phyloP scores from a whole-genome alignment of 92 coral and sea anemone genomes.

The Plumapathes pennacea region DNA sequence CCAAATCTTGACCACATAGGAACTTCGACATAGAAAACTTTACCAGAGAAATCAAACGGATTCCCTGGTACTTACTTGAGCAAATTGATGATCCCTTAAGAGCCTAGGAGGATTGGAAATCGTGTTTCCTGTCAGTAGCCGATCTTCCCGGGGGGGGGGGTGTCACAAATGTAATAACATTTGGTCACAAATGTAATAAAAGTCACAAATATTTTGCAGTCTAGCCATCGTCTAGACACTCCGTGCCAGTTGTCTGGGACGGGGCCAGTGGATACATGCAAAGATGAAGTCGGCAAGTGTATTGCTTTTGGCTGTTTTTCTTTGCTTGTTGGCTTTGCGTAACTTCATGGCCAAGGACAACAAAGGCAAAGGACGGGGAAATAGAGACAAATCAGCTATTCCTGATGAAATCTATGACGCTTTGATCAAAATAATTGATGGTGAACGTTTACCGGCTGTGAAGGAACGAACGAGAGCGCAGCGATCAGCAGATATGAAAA shows the following conservation, averaged over 20 bases:
- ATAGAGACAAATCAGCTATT: conserved; percentile 37
- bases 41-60: conserved; percentile 7
- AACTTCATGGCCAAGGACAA: conserved; percentile 4
- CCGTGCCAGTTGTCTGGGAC: too few relatives aligned
- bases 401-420: conserved; percentile 31
- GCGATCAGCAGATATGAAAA: conserved; percentile 35
- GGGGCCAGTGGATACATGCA: conserved; percentile 5
- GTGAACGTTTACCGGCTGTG: conserved; percentile 28
- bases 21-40: conserved; percentile 5
- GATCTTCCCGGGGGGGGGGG: too few relatives aligned
- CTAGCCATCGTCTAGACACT: too few relatives aligned
- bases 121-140: conserved; percentile 23
- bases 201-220: too few relatives aligned
- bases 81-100: conserved; percentile 13
- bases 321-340: conserved; percentile 16
- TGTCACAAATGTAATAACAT: too few relatives aligned
- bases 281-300: conserved; percentile 18
- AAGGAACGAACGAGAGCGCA: conserved; percentile 30
- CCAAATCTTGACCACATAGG: conserved; percentile 11
- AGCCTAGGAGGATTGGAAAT: conserved; percentile 24
- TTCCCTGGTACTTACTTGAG: conserved; percentile 19
- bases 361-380: conserved; percentile 15
- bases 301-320: conserved; percentile 18
- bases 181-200: too few relatives aligned
- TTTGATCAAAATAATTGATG: conserved; percentile 32